Percentiles rank a stretch among this genome's conserved stretches.
Conservation (phyloP, 2,888 invertebrate species). For the Cheilosia pagana region DNA sequence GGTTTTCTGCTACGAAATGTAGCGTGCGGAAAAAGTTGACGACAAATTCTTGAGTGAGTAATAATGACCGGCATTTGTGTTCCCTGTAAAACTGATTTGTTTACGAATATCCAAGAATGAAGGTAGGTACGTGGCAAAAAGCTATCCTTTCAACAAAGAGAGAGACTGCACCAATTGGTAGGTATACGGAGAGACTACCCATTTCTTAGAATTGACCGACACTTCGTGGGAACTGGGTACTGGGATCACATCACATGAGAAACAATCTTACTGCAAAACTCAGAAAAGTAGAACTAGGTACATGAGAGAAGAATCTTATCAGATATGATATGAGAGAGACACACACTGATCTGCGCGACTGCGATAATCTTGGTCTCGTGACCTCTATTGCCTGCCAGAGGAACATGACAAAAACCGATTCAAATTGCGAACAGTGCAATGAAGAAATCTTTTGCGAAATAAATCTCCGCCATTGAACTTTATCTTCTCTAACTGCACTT, state of each 20-base stretch:
- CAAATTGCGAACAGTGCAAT: constrained; percentile 46
- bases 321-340: constrained; percentile 6
- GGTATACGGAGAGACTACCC: constrained; percentile 20
- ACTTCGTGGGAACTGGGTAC: no score
- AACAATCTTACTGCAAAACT: background rate
- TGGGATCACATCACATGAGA: constrained; percentile 4
- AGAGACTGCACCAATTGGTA: no score
- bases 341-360: constrained; percentile 13
- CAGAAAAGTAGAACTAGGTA: constrained; percentile 19
- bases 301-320: constrained; percentile 56
- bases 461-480: constrained; percentile 18
- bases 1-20: no score
- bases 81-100: no score
- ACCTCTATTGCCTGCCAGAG: constrained; percentile 26
- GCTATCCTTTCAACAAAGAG: background rate
- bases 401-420: constrained; percentile 34
- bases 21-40: no score
- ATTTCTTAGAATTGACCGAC: background rate
- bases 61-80: no score
- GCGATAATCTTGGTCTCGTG: constrained; percentile 29
- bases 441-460: constrained; percentile 18
- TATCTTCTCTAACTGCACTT: constrained; percentile 47
- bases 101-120: no score
- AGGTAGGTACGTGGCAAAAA: no score
- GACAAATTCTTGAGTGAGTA: no score